Conservation (phyloP, 64 coral and sea anemone species). For the Actinia tenebrosa region DNA sequence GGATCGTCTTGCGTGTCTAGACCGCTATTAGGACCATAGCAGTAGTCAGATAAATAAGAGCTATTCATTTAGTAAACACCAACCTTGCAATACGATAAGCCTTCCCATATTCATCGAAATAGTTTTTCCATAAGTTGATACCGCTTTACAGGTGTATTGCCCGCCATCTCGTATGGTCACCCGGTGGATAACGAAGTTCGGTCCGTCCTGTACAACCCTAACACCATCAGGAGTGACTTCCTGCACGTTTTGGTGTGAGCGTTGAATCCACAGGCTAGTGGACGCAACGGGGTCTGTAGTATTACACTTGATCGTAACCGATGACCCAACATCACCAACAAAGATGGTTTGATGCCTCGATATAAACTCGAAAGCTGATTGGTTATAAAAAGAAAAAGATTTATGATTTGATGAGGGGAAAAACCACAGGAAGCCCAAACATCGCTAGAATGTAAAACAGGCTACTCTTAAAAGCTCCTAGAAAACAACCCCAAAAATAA, state of each 20-base stretch:
- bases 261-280: conserved; percentile 21
- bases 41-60: background rate
- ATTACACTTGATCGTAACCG: conserved; percentile 32
- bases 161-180: conserved; percentile 58
- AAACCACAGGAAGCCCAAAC: background rate
- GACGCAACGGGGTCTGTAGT: conserved; percentile 17
- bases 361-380: conserved; percentile 44
- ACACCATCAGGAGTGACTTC: conserved; percentile 21
- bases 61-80: background rate
- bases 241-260: background rate
- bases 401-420: background rate
- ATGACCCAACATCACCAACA: conserved; percentile 10
- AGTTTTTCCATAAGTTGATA: conserved; percentile 8
- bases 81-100: conserved; percentile 54
- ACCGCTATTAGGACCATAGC: no score
- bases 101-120: conserved; percentile 38
- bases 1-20: no score
- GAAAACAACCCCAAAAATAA: no score
- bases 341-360: background rate
- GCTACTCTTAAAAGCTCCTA: no score
- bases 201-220: background rate
- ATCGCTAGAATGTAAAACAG: no score
- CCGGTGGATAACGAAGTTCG: conserved; percentile 33
- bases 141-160: conserved; percentile 50
- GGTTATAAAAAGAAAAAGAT: background rate